Evolutionary conservation across 2,888 invertebrate species (phyloP).

Genomic region (Helicoverpa assulta): DNA sequence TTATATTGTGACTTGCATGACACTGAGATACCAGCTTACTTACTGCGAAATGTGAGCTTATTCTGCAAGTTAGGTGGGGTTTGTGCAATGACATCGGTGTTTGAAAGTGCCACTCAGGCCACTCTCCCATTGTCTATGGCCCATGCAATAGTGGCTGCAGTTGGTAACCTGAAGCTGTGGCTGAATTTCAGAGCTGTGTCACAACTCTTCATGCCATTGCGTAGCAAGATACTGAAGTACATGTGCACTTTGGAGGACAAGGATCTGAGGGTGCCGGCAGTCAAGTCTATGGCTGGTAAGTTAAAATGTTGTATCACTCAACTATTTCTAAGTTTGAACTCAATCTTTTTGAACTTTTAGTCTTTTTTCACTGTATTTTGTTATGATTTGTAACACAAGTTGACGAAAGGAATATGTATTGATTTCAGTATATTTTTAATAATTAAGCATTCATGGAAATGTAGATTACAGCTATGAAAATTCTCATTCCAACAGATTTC

Average conservation of each 20-base stretch:
- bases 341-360: no score
- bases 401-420: background rate
- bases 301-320: conserved; percentile 2
- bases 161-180: conserved; percentile 98
- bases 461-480: background rate
- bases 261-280: conserved; percentile 96
- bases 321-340: background rate
- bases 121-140: conserved; percentile 96
- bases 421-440: background rate
- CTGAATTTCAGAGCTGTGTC: conserved; percentile 97
- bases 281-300: conserved; percentile 97
- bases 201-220: conserved; percentile 96
- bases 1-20: conserved; percentile 97
- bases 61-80: conserved; percentile 98
- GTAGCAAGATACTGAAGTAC: conserved; percentile 96
- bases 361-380: background rate
- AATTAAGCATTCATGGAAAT: background rate
- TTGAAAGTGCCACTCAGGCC: conserved; percentile 93
- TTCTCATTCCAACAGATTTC: conserved; percentile 91
- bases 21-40: conserved; percentile 97
- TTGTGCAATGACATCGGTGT: conserved; percentile 96
- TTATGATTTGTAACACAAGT: background rate
- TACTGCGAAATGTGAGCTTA: conserved; percentile 97
- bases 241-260: conserved; percentile 98
- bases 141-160: conserved; percentile 97